Evolutionary conservation across 1,140 invertebrate genomes (phyloP), one percentile per base, ranked within the genome.

Genomic region (Penaeus chinensis): DNA sequence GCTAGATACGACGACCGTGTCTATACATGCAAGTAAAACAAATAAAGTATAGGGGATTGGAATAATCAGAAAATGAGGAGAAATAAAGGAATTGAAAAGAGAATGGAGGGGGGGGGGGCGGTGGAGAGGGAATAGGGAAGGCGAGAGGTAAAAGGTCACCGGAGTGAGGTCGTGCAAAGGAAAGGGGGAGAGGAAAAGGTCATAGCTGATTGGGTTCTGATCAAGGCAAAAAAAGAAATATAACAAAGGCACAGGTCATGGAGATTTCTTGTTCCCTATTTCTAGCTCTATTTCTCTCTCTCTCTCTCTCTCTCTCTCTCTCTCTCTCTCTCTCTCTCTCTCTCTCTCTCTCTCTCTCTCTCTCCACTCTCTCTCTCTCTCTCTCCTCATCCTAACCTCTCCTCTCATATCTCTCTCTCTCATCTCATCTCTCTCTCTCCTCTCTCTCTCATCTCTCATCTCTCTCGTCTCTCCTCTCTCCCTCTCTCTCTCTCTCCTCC

Each of bases 281-380:
- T 24, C 20, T 19, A 3, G 16, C 69, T 74, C 69, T 74, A 5
- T 74, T 19, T 74, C 24, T 27, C 4, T 74, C 8, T 74, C 69
- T 74, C 24, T 74, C 24, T 74, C 69, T 74, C 4, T 32, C 69
- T 74, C 27, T 74, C 8, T 74, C 27, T 74, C 71, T 74, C 19
- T 74, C 71, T 74, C 69, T 74, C 69, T 74, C 69, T 74, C 71
- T 74, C 24, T 32, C 24, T 74, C n/a, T 74, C 69, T 74, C 69
- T 74, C 7, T 32, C 24, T 74, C 10, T 37, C 42, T 71, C 5
- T 71, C 32, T 32, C 16, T 24, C 66, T 71, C 32, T 32, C 54
- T 54, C 11, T 54, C 54, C 16, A 11, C 54, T 54, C 8, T 54
- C 16, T 54, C 54, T 54, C 7, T 54, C 10, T 54, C 11, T 54